Percentiles rank a stretch among this genome's conserved stretches.
Conservation (phyloP, 2,113 vertebrate genomes). For the Shinisaurus crocodilurus region DNA sequence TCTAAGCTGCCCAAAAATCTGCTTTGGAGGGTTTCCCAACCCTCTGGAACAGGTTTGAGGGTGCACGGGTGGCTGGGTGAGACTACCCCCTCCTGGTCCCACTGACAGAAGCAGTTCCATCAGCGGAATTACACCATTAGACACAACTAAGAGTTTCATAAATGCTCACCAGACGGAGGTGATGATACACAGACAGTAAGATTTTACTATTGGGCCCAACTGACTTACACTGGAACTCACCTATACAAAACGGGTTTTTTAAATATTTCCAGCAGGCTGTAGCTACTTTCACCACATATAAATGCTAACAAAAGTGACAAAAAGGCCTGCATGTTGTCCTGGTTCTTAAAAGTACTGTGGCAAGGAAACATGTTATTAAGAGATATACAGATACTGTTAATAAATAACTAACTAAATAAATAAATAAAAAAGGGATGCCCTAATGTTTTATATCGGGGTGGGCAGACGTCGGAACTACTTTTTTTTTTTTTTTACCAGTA, state of each 20-base stretch:
- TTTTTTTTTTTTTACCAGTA: no score
- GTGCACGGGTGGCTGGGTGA: no score
- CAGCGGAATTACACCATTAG: no score
- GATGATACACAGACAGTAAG: neutral
- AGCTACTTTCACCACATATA: neutral
- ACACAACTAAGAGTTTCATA: neutral
- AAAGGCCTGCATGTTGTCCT: neutral
- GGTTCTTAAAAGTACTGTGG: neutral
- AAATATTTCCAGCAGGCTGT: neutral
- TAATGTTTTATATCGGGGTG: neutral
- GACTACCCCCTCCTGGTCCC: no score
- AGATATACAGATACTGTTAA: neutral
- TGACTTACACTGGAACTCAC: neutral
- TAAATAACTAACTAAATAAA: no score
- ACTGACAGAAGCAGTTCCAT: no score
- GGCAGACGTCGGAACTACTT: no score
- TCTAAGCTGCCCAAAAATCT: no score
- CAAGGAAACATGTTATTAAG: neutral
- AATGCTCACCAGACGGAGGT: neutral
- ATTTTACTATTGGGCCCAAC: neutral
- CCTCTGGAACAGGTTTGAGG: no score
- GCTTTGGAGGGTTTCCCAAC: no score
- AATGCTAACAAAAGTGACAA: neutral
- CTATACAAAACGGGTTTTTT: neutral
- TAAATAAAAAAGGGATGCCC: neutral